Conservation (phyloP, 92 coral and sea anemone genomes). For the Phymanthus crucifer region DNA sequence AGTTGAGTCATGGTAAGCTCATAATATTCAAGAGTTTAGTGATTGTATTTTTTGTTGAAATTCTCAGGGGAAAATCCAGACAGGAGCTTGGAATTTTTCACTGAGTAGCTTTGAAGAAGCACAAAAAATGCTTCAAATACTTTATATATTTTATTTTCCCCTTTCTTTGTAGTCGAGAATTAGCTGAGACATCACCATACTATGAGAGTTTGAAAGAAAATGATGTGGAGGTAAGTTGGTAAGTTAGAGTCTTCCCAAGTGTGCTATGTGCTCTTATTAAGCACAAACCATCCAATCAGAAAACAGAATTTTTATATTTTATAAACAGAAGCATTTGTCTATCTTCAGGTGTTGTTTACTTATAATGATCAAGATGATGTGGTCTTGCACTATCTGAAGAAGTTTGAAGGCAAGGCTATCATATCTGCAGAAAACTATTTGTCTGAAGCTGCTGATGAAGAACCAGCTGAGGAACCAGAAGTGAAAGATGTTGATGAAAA, state of each 20-base stretch:
- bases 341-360: constrained; percentile 79
- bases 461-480: constrained; percentile 38
- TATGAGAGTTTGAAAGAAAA: constrained; percentile 88
- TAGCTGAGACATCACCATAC: constrained; percentile 96
- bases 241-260: background rate
- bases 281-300: no score
- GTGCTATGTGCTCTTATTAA: no score
- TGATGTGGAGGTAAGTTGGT: constrained; percentile 78
- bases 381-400: constrained; percentile 78
- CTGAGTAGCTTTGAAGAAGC: no score
- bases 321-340: background rate
- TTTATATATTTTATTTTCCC: background rate
- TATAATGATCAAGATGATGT: constrained; percentile 96
- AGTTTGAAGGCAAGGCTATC: constrained; percentile 72
- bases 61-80: no score
- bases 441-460: constrained; percentile 69
- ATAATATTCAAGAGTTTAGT: no score
- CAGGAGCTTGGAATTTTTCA: no score
- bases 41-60: no score
- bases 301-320: background rate
- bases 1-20: no score
- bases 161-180: constrained; percentile 74
- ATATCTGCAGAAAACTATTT: constrained; percentile 93
- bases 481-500: constrained; percentile 36
- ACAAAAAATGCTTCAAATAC: no score